A percentile compares a stretch with the other conserved stretches of the same genome.
Conservation (phyloP, 2,113 vertebrate species). For the Amblyopsis rosae region DNA sequence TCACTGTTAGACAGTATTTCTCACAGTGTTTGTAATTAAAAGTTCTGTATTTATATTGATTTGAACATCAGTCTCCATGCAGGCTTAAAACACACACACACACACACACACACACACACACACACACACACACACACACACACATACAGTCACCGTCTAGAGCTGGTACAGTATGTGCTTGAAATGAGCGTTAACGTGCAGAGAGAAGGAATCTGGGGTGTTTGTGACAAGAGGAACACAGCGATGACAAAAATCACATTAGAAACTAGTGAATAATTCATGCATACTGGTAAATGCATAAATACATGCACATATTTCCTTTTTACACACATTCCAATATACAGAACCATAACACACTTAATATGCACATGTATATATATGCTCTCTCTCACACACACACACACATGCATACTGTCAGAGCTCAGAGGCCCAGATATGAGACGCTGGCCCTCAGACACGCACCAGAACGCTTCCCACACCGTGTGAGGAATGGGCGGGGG, state of each 20-base stretch:
- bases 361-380: neutral
- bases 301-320: neutral
- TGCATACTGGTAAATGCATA: neutral
- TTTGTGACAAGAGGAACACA: neutral
- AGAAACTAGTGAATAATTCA: neutral
- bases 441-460: neutral
- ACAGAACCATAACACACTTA: neutral
- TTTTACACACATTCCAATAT: neutral
- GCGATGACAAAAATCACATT: neutral
- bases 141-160: too few species aligned
- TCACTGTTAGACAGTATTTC: neutral
- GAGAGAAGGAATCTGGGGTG: neutral
- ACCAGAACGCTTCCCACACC: conserved; percentile 40
- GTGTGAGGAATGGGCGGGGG: conserved; percentile 3
- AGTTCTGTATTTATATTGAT: neutral
- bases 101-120: too few species aligned
- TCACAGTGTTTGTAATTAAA: neutral
- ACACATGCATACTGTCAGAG: neutral
- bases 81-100: neutral
- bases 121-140: too few species aligned
- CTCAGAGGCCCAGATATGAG: neutral
- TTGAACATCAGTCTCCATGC: neutral
- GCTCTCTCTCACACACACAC: conserved; percentile 3
- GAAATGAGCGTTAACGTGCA: neutral
- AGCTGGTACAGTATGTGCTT: too few species aligned